These are phyloP conservation scores for Hydraecia micacea DNA, from an alignment of 2,888 invertebrate genomes.

Conservation along the genomic window DNA sequence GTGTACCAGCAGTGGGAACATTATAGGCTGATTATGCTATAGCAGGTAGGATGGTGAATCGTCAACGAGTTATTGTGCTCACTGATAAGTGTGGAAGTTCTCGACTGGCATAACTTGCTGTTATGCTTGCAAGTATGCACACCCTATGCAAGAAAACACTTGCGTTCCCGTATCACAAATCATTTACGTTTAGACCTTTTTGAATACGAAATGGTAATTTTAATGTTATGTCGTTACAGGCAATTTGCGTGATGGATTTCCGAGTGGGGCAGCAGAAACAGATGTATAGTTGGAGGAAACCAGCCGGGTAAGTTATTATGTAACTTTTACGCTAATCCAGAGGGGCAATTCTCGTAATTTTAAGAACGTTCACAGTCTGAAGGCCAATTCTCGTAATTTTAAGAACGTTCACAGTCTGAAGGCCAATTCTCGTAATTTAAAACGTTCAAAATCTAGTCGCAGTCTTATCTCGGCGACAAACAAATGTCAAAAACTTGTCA, in stretches of 20 bases:
- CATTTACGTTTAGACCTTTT: background rate
- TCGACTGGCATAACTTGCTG: background rate
- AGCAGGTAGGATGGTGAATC: background rate
- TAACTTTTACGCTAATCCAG: background rate
- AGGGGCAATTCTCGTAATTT: too few species aligned
- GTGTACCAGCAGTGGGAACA: too few species aligned
- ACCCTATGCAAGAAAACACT: background rate
- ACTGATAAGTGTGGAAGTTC: background rate
- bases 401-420: too few species aligned
- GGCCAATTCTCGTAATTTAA: too few species aligned
- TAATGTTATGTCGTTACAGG: slow-evolving; percentile 74
- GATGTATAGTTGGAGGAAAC: slow-evolving; percentile 85
- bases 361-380: too few species aligned
- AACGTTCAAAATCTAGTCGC: too few species aligned
- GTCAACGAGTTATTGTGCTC: background rate
- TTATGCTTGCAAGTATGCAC: background rate
- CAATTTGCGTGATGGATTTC: slow-evolving; percentile 88
- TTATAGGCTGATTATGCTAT: too few species aligned
- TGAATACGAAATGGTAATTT: background rate
- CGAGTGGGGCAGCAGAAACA: slow-evolving; percentile 86
- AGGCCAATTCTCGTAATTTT: too few species aligned
- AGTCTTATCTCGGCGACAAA: too few species aligned
- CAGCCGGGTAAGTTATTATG: slow-evolving; percentile 75
- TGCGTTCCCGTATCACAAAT: background rate
- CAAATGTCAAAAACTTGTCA: too few species aligned